A percentile compares a stretch with the other conserved stretches of the same genome.
Evolutionary conservation across 2,888 invertebrate genomes (phyloP).

Genomic region (Cataglyphis albicans): DNA sequence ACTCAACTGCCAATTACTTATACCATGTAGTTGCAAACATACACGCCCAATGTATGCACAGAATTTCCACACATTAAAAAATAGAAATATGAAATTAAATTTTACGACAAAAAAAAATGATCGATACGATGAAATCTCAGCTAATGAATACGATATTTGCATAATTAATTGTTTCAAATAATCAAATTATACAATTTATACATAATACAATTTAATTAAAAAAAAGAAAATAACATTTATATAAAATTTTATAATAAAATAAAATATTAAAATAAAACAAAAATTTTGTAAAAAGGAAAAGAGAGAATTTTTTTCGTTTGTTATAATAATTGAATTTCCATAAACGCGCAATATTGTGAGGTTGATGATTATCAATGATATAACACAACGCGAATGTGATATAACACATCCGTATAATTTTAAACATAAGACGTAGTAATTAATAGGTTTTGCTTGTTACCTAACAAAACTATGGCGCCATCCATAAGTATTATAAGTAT

Average conservation of each 20-base stretch:
- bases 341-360: background rate
- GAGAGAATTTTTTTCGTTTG: background rate
- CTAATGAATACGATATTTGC: background rate
- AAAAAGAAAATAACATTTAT: background rate
- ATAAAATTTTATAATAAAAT: background rate
- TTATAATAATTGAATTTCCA: background rate
- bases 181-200: background rate
- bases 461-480: conserved; percentile 36
- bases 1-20: conserved; percentile 9
- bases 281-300: background rate
- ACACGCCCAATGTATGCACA: background rate
- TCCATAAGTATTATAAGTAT: conserved; percentile 3
- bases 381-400: conserved; percentile 4
- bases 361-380: background rate
- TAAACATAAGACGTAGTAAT: conserved; percentile 12
- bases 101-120: background rate
- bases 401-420: conserved; percentile 21
- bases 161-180: background rate
- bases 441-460: conserved; percentile 22
- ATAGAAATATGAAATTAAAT: conserved; percentile 1
- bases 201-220: background rate
- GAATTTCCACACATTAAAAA: background rate
- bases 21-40: background rate
- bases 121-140: background rate
- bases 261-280: background rate